A percentile compares a stretch with the other conserved stretches of the same genome.
These are phyloP conservation scores for Hyles euphorbiae DNA, from an alignment of 1,140 invertebrate species.

Conservation along the genomic window DNA sequence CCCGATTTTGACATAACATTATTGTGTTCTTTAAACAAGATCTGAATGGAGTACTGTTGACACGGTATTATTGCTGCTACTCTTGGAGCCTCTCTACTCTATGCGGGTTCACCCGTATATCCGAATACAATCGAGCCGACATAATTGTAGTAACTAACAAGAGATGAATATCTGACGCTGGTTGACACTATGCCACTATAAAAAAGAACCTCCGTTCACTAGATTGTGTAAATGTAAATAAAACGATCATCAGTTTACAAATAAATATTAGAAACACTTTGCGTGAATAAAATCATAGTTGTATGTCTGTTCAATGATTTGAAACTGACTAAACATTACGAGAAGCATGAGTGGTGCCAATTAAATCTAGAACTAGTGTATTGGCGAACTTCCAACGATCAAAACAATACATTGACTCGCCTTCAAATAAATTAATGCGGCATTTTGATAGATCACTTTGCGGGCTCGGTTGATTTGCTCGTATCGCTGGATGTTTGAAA, in stretches of 20 bases:
- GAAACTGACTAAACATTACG: not conserved
- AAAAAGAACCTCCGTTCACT: too few species aligned
- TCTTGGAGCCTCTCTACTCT: too few species aligned
- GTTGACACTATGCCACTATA: too few species aligned
- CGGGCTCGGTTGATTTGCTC: not conserved
- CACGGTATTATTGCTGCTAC: too few species aligned
- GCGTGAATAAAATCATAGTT: too few species aligned
- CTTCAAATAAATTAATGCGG: slow-evolving; percentile 41
- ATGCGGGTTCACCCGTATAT: too few species aligned
- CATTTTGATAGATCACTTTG: slow-evolving; percentile 43
- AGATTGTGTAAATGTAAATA: not conserved
- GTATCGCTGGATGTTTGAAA: not conserved
- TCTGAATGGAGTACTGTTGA: too few species aligned
- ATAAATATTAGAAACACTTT: not conserved
- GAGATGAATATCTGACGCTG: too few species aligned
- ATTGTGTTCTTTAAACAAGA: too few species aligned
- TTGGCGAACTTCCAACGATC: slow-evolving; percentile 26
- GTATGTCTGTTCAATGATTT: not conserved
- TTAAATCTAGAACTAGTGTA: slow-evolving; percentile 2
- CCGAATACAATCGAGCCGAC: too few species aligned
- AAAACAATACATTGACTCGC: slow-evolving; percentile 17
- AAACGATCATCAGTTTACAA: not conserved
- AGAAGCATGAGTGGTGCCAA: not conserved
- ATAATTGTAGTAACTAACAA: too few species aligned
- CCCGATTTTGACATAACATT: too few species aligned